A percentile compares a stretch with the other conserved stretches of the same genome.
These are phyloP conservation scores for Gorsachius magnificus DNA, from an alignment of 2,797 vertebrate genomes.

Conservation along the genomic window DNA sequence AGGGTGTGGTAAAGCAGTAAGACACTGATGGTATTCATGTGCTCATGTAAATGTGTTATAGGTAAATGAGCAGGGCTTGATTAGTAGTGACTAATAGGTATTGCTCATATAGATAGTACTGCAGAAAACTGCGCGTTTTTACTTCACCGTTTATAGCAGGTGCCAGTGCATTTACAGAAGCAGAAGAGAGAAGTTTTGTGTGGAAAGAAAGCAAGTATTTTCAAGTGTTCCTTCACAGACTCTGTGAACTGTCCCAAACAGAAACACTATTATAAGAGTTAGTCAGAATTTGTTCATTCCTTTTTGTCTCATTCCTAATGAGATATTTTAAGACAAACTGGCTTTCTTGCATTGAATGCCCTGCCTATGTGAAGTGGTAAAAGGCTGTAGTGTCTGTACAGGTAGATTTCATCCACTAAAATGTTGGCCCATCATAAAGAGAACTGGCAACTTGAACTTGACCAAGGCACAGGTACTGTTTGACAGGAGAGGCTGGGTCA, in stretches of 20 bases:
- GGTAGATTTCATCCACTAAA: background rate
- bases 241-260: background rate
- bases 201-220: background rate
- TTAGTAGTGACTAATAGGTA: background rate
- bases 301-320: background rate
- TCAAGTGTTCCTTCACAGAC: background rate
- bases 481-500: background rate
- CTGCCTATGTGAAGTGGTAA: background rate
- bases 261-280: background rate
- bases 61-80: background rate
- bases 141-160: fast-evolving
- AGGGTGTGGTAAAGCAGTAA: background rate
- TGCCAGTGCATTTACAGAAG: background rate
- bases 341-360: background rate
- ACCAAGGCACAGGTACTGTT: fast-evolving
- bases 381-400: background rate
- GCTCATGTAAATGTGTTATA: fast-evolving
- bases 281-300: background rate
- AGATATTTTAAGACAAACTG: background rate
- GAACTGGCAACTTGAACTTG: background rate
- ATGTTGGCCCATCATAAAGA: background rate
- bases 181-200: background rate
- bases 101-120: background rate
- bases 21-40: background rate
- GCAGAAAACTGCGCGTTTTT: background rate